A percentile compares a stretch with the other conserved stretches of the same genome.
These are phyloP conservation scores for Deroptyus accipitrinus DNA, from an alignment of 2,113 vertebrate species.

Conservation along the genomic window DNA sequence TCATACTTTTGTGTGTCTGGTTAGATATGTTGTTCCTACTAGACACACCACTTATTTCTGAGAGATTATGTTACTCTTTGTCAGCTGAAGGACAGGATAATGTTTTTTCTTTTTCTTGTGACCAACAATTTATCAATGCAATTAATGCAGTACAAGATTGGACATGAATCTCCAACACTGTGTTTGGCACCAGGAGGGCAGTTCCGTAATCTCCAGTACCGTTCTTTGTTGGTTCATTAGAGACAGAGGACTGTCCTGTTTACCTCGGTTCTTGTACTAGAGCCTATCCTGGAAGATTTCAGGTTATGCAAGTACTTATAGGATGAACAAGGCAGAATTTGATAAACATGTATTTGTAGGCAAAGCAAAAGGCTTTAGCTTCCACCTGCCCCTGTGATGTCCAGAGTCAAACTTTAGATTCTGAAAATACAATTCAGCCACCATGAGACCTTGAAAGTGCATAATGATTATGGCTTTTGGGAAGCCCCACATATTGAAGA, in stretches of 20 bases:
- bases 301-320: not conserved
- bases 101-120: not conserved
- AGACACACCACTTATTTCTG: not conserved
- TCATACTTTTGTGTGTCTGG: not conserved
- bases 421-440: not conserved
- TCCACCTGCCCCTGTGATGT: fast-evolving
- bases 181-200: not conserved
- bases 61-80: not conserved
- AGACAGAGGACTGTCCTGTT: not conserved
- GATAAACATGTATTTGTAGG: not conserved
- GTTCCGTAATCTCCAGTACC: not conserved
- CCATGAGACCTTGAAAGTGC: not conserved
- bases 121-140: not conserved
- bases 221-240: not conserved
- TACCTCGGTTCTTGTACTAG: not conserved
- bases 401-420: not conserved
- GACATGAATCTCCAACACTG: not conserved
- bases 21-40: not conserved
- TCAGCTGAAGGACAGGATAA: not conserved
- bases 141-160: constrained; percentile 5
- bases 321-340: not conserved
- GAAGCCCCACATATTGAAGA: not conserved
- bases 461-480: not conserved
- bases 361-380: not conserved
- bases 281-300: not conserved